Conservation (phyloP, 1,140 invertebrate genomes). For the Drosophila lini region DNA sequence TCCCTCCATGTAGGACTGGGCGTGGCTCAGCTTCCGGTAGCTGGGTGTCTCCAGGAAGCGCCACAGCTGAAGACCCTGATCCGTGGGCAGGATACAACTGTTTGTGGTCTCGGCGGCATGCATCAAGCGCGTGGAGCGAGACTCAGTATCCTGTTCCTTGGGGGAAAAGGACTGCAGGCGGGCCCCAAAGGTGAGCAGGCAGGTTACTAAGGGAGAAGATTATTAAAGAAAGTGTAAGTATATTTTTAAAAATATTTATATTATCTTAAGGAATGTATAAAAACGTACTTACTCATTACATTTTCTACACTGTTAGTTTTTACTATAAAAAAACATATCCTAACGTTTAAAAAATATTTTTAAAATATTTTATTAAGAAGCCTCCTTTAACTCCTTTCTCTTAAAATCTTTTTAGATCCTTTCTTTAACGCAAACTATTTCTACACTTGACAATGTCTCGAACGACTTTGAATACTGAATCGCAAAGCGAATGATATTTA, state of each 20-base stretch:
- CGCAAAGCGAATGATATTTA: not conserved
- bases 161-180: constrained; percentile 88
- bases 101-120: constrained; percentile 90
- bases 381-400: not conserved
- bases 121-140: constrained; percentile 89
- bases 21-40: constrained; percentile 89
- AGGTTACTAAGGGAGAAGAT: constrained; percentile 86
- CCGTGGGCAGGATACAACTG: constrained; percentile 88
- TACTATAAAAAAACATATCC: not conserved
- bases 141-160: constrained; percentile 86
- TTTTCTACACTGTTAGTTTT: not conserved
- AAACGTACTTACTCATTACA: not conserved
- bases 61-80: constrained; percentile 91
- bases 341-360: not conserved
- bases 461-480: constrained; percentile 12
- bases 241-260: not conserved
- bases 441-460: not conserved
- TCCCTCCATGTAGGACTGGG: constrained; percentile 91
- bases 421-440: not conserved
- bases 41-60: constrained; percentile 89
- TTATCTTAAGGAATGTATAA: too few relatives aligned
- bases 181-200: constrained; percentile 88
- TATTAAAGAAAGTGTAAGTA: not conserved
- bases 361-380: not conserved
- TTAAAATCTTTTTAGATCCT: too few relatives aligned